phyloP scores from a whole-genome alignment of 2,888 invertebrate genomes.

The Abrostola tripartita region DNA sequence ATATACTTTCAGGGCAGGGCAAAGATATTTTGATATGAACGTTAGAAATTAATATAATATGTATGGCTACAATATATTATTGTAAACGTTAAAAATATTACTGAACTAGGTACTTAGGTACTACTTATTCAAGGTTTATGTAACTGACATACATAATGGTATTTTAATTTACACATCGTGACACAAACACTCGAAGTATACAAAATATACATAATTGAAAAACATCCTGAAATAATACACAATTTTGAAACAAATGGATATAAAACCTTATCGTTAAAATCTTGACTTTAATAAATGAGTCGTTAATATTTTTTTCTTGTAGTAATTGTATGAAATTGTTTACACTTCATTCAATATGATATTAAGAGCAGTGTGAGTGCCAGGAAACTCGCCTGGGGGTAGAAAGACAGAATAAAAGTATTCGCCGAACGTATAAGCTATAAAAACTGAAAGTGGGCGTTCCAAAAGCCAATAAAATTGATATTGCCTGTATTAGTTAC shows the following conservation, averaged over 20 bases:
- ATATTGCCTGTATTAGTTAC: conserved; percentile 22
- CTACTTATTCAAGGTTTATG: too few relatives aligned
- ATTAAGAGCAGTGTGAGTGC: conserved; percentile 14
- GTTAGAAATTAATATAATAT: too few relatives aligned
- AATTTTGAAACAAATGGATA: conserved; percentile 3
- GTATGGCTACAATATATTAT: too few relatives aligned
- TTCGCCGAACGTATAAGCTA: conserved; percentile 30
- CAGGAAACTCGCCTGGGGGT: conserved; percentile 22
- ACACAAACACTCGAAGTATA: too few relatives aligned
- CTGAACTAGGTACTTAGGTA: too few relatives aligned
- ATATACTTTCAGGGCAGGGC: too few relatives aligned
- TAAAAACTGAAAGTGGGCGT: conserved; percentile 44
- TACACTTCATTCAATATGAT: conserved; percentile 45
- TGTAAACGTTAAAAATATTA: too few relatives aligned
- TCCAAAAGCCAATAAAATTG: conserved; percentile 31
- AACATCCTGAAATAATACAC: not conserved
- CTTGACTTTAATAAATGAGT: conserved; percentile 25
- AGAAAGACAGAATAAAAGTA: conserved; percentile 30
- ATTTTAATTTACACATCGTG: too few relatives aligned
- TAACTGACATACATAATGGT: too few relatives aligned
- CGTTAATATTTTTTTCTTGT: conserved; percentile 39
- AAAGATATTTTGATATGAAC: too few relatives aligned
- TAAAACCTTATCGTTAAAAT: conserved; percentile 38
- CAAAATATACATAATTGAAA: not conserved
- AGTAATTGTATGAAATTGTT: conserved; percentile 37